Evolutionary conservation across 2,113 vertebrate genomes (phyloP).

Genomic region (Dolichotis patagonum): DNA sequence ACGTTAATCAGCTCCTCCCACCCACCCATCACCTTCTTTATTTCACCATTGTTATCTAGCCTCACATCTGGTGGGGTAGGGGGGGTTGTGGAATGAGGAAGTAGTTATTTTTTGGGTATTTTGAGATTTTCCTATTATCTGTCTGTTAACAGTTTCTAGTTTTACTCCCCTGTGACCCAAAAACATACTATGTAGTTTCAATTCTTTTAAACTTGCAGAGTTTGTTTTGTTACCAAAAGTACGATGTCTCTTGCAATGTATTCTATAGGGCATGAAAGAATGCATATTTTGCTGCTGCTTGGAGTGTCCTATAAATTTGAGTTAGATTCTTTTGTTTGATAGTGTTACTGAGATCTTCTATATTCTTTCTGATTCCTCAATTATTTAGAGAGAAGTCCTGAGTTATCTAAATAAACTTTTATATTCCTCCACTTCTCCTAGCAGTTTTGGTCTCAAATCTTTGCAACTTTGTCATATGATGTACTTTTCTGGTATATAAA

Average conservation of each 20-base stretch:
- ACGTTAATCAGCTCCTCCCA: not conserved
- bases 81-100: not conserved
- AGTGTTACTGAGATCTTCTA: not conserved
- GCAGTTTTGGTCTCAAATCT: not conserved
- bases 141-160: not conserved
- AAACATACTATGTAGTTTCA: not conserved
- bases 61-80: not conserved
- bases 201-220: not conserved
- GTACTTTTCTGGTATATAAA: not conserved
- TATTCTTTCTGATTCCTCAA: not conserved
- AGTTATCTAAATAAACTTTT: not conserved
- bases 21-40: not conserved
- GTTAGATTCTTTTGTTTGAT: not conserved
- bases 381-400: not conserved
- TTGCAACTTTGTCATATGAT: not conserved
- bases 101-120: not conserved
- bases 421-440: not conserved
- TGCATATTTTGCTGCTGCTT: not conserved
- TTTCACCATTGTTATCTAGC: not conserved
- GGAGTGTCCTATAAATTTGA: not conserved
- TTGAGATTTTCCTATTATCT: not conserved
- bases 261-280: not conserved
- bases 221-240: not conserved
- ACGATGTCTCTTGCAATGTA: not conserved
- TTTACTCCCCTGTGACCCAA: not conserved